Conservation (phyloP, 2,113 vertebrate species). For the Xyliphius kryptos region DNA sequence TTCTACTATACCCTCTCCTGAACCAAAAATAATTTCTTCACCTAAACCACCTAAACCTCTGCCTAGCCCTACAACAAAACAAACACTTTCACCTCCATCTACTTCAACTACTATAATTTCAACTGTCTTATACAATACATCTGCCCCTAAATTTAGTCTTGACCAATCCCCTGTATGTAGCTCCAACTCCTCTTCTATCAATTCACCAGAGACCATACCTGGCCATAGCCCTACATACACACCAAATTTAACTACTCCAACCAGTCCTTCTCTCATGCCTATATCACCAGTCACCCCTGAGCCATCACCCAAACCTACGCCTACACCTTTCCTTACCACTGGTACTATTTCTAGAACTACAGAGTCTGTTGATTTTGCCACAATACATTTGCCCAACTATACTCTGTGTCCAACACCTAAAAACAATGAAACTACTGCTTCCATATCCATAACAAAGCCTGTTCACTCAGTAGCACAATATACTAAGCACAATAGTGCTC, state of each 20-base stretch:
- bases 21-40: slow-evolving; percentile 18
- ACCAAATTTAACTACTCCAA: slow-evolving; percentile 28
- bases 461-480: background rate
- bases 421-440: slow-evolving; percentile 11
- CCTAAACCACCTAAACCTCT: no score
- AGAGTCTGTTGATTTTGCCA: slow-evolving; percentile 11
- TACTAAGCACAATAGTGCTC: slow-evolving; percentile 34
- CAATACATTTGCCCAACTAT: slow-evolving; percentile 29
- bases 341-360: slow-evolving; percentile 4
- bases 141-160: no score
- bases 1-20: slow-evolving; percentile 39
- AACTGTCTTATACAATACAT: no score
- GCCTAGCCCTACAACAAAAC: no score
- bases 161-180: no score
- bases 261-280: slow-evolving; percentile 17
- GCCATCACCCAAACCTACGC: background rate
- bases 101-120: slow-evolving; percentile 30
- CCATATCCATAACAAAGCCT: slow-evolving; percentile 5
- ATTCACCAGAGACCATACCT: no score
- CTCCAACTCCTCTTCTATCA: no score
- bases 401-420: background rate
- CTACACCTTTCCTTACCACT: background rate
- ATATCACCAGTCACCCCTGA: slow-evolving; percentile 10
- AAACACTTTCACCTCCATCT: slow-evolving; percentile 29
- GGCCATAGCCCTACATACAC: slow-evolving; percentile 13